phyloP scores from a whole-genome alignment of 1,140 invertebrate genomes.

The Nilaparvata lugens region DNA sequence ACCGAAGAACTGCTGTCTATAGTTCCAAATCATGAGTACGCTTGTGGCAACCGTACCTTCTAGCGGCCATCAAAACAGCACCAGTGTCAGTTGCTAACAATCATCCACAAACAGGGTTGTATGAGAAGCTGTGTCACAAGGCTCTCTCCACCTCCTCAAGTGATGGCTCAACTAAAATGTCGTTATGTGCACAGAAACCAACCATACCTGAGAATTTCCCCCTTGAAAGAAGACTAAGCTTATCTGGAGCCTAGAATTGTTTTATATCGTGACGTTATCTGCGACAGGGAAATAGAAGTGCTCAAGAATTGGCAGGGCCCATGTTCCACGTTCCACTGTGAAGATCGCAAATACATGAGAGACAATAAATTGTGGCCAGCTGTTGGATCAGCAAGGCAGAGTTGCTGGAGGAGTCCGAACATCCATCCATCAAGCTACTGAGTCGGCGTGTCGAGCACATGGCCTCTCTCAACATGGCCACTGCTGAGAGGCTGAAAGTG shows the following conservation, averaged over 20 bases:
- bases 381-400: constrained; percentile 97
- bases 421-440: constrained; percentile 62
- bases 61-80: too few species aligned
- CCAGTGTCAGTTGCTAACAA: constrained; percentile 13
- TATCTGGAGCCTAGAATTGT: too few species aligned
- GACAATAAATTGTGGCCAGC: too few species aligned
- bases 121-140: constrained; percentile 86
- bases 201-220: constrained; percentile 31
- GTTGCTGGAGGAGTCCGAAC: constrained; percentile 83
- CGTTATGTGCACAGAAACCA: constrained; percentile 60
- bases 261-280: too few species aligned
- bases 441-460: constrained; percentile 66
- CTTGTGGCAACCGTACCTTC: too few species aligned
- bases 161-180: constrained; percentile 59
- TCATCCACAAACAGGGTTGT: constrained; percentile 39
- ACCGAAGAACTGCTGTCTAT: too few species aligned
- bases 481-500: constrained; percentile 92
- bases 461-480: constrained; percentile 72
- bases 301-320: too few species aligned
- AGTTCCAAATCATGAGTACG: too few species aligned
- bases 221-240: too few species aligned
- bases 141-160: constrained; percentile 54
- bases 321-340: too few species aligned
- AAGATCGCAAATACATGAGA: too few species aligned
- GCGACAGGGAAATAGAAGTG: too few species aligned